phyloP scores from a whole-genome alignment of 2,113 vertebrate genomes.

The Pelodiscus sinensis region DNA sequence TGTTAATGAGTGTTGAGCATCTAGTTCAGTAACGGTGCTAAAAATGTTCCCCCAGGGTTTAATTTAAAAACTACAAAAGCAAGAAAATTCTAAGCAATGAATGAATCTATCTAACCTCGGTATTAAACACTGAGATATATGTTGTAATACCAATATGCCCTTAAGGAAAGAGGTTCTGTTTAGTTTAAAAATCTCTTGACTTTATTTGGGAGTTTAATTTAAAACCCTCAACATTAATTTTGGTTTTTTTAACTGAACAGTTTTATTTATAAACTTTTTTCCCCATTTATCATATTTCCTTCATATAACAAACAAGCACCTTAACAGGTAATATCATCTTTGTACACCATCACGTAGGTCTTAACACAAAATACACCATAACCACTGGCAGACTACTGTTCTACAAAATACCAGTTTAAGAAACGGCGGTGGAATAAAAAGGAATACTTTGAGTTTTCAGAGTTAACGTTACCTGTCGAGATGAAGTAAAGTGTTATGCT shows the following conservation, averaged over 20 bases:
- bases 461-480: slow-evolving; percentile 9
- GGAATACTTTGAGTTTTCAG: background rate
- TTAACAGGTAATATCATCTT: background rate
- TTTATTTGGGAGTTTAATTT: slow-evolving; percentile 28
- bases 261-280: background rate
- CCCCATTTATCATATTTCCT: background rate
- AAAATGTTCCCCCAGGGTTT: background rate
- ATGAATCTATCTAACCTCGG: background rate
- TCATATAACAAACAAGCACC: background rate
- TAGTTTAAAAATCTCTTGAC: slow-evolving; percentile 1
- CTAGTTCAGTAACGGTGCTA: background rate
- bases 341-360: background rate
- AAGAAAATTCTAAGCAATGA: slow-evolving; percentile 1
- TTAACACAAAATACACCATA: background rate
- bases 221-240: background rate
- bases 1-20: slow-evolving; percentile 7
- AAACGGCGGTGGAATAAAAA: background rate
- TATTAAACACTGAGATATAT: slow-evolving; percentile 5
- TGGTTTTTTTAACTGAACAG: background rate
- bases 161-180: slow-evolving; percentile 1
- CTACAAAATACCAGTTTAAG: background rate
- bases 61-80: background rate
- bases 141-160: slow-evolving; percentile 2
- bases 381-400: background rate
- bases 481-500: slow-evolving; percentile 39